Base-by-base conservation (phyloP, 2,888 invertebrate genomes). In the Drosophila birchii region DNA sequence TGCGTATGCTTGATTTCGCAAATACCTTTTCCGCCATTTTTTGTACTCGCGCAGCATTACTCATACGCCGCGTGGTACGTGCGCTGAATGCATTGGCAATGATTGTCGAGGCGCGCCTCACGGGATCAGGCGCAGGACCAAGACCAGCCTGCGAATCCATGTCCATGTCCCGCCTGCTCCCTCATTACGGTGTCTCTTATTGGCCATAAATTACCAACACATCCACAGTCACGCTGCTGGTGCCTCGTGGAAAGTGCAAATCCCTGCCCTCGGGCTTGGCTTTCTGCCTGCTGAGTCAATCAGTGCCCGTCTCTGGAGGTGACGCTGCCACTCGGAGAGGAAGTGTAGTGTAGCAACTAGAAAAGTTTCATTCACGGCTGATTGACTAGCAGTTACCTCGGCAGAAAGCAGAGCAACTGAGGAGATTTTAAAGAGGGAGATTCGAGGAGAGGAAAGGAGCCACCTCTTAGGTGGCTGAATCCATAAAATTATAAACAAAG, bases 21-120 rank as follows among this genome's bases (percentile, higher is more conserved):
- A 38, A 67, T 39, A 39, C 38, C 16, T 44, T 60, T 11, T 5
- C 8, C 16, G 32, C 12, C 14, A 43, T 32, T 43, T 38, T 64
- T 51, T 51, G 43, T 20, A n/a, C 58, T 18, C 47, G 36, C 51
- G 44, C 20, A 20, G 20, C 53, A 74, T 87, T 73, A 67, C 75
- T 81, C 80, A 87, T 87, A 75, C 73, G 82, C 71, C 60, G 47
- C 54, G 73, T 64, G 49, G n/a, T 71, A 85, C 88, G 86, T 88
- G 82, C 51, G 59, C 29, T 78, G 82, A 72, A 82, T 82, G 67
- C 81, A 81, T 58, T 64, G 29, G 23, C 36, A 61, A 49, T 54
- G 49, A 39, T 62, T 34, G 45, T 26, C 26, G 26, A 16, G 20
- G 11, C 53, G 39, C 34, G 20, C 29, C 54, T 38, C 54, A n/a